A percentile compares a stretch with the other conserved stretches of the same genome.
phyloP scores from a whole-genome alignment of 2,888 invertebrate genomes.

The Drosophila atripex region DNA sequence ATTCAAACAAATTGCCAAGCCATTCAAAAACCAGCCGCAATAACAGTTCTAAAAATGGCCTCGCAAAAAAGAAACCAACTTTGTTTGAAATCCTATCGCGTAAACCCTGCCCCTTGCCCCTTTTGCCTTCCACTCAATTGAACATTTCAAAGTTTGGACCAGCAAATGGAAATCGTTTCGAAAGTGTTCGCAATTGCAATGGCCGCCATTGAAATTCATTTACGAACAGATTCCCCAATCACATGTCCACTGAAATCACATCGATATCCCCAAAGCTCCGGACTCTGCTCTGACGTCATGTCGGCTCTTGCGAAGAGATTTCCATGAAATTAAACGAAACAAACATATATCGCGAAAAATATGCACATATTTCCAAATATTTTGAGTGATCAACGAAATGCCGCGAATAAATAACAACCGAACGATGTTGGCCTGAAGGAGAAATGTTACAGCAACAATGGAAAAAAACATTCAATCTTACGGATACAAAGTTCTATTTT shows the following conservation, averaged over 20 bases:
- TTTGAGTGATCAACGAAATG: slow-evolving; percentile 33
- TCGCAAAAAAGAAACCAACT: slow-evolving; percentile 10
- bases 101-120: slow-evolving; percentile 1
- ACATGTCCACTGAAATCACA: slow-evolving; percentile 6
- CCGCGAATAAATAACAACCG: slow-evolving; percentile 29
- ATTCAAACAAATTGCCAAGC: slow-evolving; percentile 21
- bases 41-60: slow-evolving; percentile 19
- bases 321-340: slow-evolving; percentile 5
- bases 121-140: slow-evolving; percentile 31
- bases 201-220: slow-evolving; percentile 35
- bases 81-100: slow-evolving; percentile 9
- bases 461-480: neutral
- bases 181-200: slow-evolving; percentile 24
- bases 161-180: slow-evolving; percentile 31
- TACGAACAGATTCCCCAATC: slow-evolving; percentile 12
- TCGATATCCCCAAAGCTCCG: slow-evolving; percentile 18
- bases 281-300: slow-evolving; percentile 29
- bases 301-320: neutral
- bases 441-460: neutral
- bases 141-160: slow-evolving; percentile 20
- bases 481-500: neutral
- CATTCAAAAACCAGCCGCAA: slow-evolving; percentile 15
- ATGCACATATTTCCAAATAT: slow-evolving; percentile 19
- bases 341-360: slow-evolving; percentile 7
- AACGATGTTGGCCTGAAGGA: neutral